Evolutionary conservation across 2,888 invertebrate species (phyloP), one percentile per base, ranked within the genome.

Genomic region (Xiphydria camelus): DNA sequence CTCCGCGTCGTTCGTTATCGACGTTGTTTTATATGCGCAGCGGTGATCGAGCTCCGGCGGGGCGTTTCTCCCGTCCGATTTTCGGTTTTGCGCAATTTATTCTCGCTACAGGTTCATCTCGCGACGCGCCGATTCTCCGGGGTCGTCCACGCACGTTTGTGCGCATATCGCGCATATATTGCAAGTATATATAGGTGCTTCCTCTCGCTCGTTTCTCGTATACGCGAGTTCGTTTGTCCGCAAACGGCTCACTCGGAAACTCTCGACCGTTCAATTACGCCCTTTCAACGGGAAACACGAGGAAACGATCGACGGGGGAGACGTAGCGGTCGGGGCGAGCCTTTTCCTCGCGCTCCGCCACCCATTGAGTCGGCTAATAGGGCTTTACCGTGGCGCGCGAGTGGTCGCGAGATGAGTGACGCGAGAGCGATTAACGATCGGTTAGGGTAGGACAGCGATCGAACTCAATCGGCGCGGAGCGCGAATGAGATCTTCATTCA

Each of bases 361-460:
- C 41, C 51, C 51, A 55, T 38, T 47, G 48, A 33, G 25, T 10
- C 55, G 58, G 49, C 56, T 62, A 61, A 63, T 63, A 62, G 65
- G 52, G 50, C 57, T 61, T 63, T 51, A 55, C 42, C 56, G 62
- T 58, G 55, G 43, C 53, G 46, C 52, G 50, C 48, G 25, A 51
- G 51, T n/a, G n/a, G n/a, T n/a, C n/a, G n/a, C 63, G 51, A 62
- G 62, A 66, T 66, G 65, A 66, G 45, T 61, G 66, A 64, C 66
- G 51, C n/a, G n/a, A 51, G 43, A 44, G 47, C 57, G 65, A 66
- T 66, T 66, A 64, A 59, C 49, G 53, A 59, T 62, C 57, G 45
- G 44, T 55, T 53, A 51, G 56, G 52, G 49, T n/a, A n/a, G 49
- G 55, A 46, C 53, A 37, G 50, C 44, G 55, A 53, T 56, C 41